Evolutionary conservation across 2,113 vertebrate species (phyloP).

Genomic region (Sclerurus mexicanus): DNA sequence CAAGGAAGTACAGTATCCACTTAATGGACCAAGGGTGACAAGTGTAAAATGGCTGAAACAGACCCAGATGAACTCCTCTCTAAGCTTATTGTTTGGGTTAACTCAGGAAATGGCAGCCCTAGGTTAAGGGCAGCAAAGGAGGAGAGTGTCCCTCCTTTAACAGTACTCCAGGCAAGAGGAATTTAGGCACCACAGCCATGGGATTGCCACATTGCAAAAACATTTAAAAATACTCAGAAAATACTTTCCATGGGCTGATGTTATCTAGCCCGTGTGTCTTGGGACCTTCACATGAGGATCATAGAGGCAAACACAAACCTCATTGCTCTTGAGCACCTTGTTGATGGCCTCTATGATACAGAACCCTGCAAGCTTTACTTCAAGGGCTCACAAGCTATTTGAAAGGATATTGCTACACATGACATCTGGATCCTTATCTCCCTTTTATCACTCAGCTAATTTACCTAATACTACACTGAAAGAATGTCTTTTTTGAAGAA

Average conservation of each 20-base stretch:
- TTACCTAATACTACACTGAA: conserved; percentile 16
- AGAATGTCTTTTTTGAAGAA: conserved; percentile 17
- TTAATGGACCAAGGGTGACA: background rate
- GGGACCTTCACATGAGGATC: background rate
- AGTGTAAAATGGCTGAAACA: background rate
- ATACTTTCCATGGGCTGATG: background rate
- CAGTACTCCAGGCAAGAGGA: background rate
- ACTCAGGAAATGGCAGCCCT: background rate
- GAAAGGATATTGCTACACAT: background rate
- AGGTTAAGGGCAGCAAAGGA: background rate
- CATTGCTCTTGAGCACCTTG: background rate
- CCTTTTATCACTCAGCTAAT: conserved; percentile 15
- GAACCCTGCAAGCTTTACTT: background rate
- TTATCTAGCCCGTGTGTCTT: background rate
- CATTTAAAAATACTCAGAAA: background rate
- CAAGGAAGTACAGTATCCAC: background rate
- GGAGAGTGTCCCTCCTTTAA: background rate
- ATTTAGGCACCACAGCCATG: background rate
- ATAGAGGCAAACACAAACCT: background rate
- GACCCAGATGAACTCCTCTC: background rate
- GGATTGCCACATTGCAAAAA: background rate
- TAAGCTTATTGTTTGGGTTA: background rate
- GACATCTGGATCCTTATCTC: conserved; percentile 30
- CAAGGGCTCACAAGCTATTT: background rate
- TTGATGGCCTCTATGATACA: background rate